phyloP scores from a whole-genome alignment of 2,888 invertebrate genomes.

The Alloscopus bannaensis region DNA sequence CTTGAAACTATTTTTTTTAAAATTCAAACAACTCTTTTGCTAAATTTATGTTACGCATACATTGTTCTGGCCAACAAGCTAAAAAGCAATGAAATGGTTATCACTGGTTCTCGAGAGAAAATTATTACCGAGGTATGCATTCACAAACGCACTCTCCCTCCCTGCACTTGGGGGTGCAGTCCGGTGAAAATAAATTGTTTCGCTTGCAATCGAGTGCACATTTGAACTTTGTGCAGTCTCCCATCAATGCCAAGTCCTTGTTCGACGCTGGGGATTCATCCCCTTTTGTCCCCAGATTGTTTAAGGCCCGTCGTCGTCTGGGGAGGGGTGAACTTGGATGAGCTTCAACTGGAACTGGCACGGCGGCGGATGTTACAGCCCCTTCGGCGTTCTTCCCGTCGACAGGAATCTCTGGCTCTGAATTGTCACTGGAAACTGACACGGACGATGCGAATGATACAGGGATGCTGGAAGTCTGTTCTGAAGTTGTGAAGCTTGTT shows the following conservation, averaged over 20 bases:
- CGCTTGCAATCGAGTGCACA: slow-evolving; percentile 47
- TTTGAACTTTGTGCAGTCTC: slow-evolving; percentile 39
- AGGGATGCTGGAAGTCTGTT: too few relatives aligned
- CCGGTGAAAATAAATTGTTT: slow-evolving; percentile 48
- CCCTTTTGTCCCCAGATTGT: background rate
- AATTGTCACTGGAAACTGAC: background rate
- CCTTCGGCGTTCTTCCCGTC: background rate
- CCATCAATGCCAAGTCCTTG: slow-evolving; percentile 19
- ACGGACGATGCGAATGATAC: too few relatives aligned
- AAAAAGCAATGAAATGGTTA: too few relatives aligned
- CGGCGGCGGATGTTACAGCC: slow-evolving; percentile 8
- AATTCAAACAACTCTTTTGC: background rate
- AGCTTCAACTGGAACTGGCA: background rate
- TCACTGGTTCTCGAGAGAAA: too few relatives aligned
- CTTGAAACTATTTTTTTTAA: too few relatives aligned
- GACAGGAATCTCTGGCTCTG: background rate
- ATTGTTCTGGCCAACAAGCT: too few relatives aligned
- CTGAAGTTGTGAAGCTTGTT: background rate
- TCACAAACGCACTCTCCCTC: slow-evolving; percentile 49
- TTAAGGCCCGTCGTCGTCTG: slow-evolving; percentile 41
- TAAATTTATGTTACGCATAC: background rate
- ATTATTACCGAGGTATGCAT: slow-evolving; percentile 48
- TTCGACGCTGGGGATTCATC: slow-evolving; percentile 1
- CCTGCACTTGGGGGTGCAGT: slow-evolving; percentile 41
- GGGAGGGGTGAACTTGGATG: background rate